These are phyloP conservation scores for Heliconius himera DNA, from an alignment of 1,140 invertebrate genomes.

Conservation along the genomic window DNA sequence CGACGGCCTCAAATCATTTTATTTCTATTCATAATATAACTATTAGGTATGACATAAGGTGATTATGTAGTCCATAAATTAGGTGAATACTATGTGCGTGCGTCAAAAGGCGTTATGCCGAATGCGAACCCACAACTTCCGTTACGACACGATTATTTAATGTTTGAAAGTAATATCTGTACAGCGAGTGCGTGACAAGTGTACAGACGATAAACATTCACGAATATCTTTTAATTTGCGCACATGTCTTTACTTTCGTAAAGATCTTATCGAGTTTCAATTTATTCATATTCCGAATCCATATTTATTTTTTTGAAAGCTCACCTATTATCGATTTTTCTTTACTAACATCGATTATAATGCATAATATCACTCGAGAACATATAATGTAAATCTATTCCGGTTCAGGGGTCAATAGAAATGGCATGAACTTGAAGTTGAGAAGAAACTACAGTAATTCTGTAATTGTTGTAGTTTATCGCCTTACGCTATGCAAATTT, in stretches of 20 bases:
- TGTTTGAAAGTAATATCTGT: constrained; percentile 48
- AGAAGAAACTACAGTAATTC: constrained; percentile 6
- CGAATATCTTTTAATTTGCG: constrained; percentile 45
- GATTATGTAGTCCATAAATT: constrained; percentile 25
- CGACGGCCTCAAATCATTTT: neutral
- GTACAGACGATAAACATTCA: constrained; percentile 42
- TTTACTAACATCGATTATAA: neutral
- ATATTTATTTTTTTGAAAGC: constrained; percentile 15
- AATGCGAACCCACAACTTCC: constrained; percentile 63
- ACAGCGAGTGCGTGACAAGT: constrained; percentile 58
- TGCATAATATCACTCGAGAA: neutral
- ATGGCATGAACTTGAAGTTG: neutral
- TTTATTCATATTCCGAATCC: constrained; percentile 19
- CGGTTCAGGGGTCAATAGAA: neutral
- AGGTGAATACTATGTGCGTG: constrained; percentile 37
- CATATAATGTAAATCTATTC: neutral
- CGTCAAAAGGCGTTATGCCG: constrained; percentile 47
- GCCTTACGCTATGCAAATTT: neutral
- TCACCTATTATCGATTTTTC: neutral
- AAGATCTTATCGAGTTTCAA: constrained; percentile 45
- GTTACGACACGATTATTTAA: constrained; percentile 59
- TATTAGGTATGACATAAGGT: constrained; percentile 7
- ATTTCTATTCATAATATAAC: constrained; percentile 23
- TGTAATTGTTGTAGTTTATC: neutral
- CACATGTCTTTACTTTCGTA: constrained; percentile 48